Base-by-base conservation (phyloP, 2,888 invertebrate genomes). In the Scaptomyza flava region DNA sequence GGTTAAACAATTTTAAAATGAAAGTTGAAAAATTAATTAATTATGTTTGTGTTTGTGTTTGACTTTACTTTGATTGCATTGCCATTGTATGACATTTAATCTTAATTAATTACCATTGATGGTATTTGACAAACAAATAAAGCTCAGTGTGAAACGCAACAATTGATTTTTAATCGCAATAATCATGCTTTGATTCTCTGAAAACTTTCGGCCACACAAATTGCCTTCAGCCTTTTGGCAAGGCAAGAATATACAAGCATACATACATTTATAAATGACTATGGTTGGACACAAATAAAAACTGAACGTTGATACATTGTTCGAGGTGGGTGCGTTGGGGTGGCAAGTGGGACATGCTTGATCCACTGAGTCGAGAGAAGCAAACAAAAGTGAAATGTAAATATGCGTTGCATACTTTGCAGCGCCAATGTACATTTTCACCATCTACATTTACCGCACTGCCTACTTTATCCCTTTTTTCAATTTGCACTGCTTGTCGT, bases 291-390 rank as follows among this genome's bases (percentile, higher is more conserved):
- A 50, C 54, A 63, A 65, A 65, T 51, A 45, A 62, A 43, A 27
- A 27, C 41, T 23, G 34, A 30, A 33, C 2, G 27, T 5, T 0
- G 99, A 99, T 90, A 98, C 98, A 0, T 20, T 7, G 17, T 46
- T 51, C n/a, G 12, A 31, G 17, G 12, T 34, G 62, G 51, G 33
- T 9, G 33, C 8, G 33, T 33, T 38, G 27, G 27, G 8, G 36
- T 34, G 34, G 20, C 42, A 27, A 46, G 46, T 43, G 70, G 61
- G 36, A 6, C 36, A 52, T 42, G 33, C 57, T 62, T 62, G 71
- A 48, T 60, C 52, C 71, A 60, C 52, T 75, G 76, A 64, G 71
- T 36, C 64, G 63, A 60, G 60, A 69, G 68, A 60, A 72, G 59
- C 77, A 84, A 87, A 83, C 79, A 84, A 72, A 85, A 74, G 64